A percentile compares a stretch with the other conserved stretches of the same genome.
These are phyloP conservation scores for Stictonetta naevosa DNA, from an alignment of 2,113 vertebrate species.

Conservation along the genomic window DNA sequence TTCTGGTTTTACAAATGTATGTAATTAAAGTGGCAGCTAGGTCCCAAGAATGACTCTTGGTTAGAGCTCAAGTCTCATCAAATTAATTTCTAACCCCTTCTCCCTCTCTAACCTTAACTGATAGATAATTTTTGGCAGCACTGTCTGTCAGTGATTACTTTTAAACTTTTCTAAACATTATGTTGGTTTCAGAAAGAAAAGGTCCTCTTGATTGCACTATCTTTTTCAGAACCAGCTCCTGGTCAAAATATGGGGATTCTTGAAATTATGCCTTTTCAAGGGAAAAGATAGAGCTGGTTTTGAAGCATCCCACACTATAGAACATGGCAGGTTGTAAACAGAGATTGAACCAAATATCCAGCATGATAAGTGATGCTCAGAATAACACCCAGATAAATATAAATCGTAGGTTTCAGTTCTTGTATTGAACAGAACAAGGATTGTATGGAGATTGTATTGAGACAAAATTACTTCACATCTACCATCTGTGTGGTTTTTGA, in stretches of 20 bases:
- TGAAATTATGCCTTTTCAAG: rapidly evolving
- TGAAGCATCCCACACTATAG: neutral
- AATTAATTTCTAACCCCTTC: neutral
- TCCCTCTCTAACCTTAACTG: neutral
- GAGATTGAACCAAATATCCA: neutral
- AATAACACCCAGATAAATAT: neutral
- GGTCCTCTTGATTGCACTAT: neutral
- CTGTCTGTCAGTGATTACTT: neutral
- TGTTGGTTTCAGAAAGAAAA: neutral
- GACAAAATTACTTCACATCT: neutral
- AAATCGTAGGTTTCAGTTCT: neutral
- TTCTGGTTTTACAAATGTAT: neutral
- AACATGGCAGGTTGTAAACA: neutral
- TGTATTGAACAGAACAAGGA: neutral
- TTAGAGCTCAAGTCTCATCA: neutral
- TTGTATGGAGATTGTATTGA: neutral
- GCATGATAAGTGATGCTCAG: neutral
- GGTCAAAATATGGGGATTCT: neutral
- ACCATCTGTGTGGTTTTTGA: neutral
- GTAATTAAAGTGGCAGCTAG: neutral
- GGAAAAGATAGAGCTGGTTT: neutral
- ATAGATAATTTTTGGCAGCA: neutral
- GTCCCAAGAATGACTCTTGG: neutral
- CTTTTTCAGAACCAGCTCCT: neutral
- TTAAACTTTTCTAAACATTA: neutral